Base-by-base conservation (phyloP, 2,113 vertebrate species). In the Bucco capensis region DNA sequence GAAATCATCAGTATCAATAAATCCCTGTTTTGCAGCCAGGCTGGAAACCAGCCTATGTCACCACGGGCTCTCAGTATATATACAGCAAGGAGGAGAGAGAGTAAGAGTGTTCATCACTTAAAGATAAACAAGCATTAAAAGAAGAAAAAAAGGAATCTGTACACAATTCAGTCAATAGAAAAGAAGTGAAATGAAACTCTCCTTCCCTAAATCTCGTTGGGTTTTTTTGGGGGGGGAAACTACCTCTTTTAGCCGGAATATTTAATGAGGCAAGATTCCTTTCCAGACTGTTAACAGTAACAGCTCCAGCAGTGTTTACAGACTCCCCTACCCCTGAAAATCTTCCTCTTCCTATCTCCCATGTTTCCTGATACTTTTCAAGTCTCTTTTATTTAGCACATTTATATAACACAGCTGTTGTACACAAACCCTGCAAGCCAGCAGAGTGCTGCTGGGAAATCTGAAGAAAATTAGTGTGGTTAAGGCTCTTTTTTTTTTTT, bases 1-100 rank as follows among this genome's bases (percentile, higher is more conserved):
- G 66, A 92, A 90, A 83, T 61, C 25, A 81, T 37, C 12, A 0
- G 58, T 90, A 90, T 93, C 92, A 93, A 94, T 90, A 88, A 92
- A 77, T 30, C 31, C 50, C 61, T 57, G 69, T 64, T 94, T 60
- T 64, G 30, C 53, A 86, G 83, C 19, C 33, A 2, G 4, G 47
- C 83, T 93, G 37, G 61, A 93, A 90, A 90, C 6, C 35, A 67
- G 66, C n/a, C 69, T 49, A 6, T 64, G 44, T 73, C 85, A 76
- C 77, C 37, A 54, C 1, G 1, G 64, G 37, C 50, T 51, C 51
- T 38, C 44, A 11, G 44, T 37, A 49, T 28, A 30, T 24, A 49
- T 9, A 53, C 3, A 90, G 64, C 35, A 74, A 83, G 79, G 31
- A 90, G 19, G 30, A 67, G n/a, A 60, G 33, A 62, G 19, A 51